These are phyloP conservation scores for Bathynomus jamesi DNA, from an alignment of 1,140 invertebrate genomes.

Conservation along the genomic window DNA sequence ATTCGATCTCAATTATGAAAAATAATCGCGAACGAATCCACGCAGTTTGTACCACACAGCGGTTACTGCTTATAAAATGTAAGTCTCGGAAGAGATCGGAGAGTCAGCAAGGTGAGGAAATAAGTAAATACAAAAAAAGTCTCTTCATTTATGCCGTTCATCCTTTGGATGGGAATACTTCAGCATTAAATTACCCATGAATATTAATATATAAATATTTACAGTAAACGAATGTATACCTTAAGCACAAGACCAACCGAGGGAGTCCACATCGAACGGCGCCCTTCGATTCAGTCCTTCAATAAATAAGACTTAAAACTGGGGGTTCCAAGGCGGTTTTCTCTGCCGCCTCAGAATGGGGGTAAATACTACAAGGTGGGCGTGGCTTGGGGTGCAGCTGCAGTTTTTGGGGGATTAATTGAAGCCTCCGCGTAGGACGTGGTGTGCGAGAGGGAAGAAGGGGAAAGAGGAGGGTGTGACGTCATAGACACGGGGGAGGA, in stretches of 20 bases:
- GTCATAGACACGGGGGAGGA: background rate
- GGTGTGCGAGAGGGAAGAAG: background rate
- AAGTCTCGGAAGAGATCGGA: background rate
- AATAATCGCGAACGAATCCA: background rate
- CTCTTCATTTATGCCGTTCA: background rate
- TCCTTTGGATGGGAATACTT: background rate
- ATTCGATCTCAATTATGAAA: background rate
- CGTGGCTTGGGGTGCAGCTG: conserved; percentile 12
- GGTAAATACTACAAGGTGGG: background rate
- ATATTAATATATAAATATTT: background rate
- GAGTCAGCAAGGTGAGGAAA: background rate
- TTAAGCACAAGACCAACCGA: background rate
- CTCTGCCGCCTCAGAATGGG: background rate
- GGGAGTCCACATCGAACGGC: background rate
- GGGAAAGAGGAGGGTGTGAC: background rate
- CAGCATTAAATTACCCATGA: background rate
- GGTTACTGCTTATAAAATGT: background rate
- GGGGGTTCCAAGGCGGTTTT: conserved; percentile 11
- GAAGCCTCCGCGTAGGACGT: conserved; percentile 1
- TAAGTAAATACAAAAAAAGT: background rate
- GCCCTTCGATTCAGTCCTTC: background rate
- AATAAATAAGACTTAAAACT: conserved; percentile 3
- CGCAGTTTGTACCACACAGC: background rate
- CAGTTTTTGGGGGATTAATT: background rate
- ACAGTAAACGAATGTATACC: background rate